Evolutionary conservation across 1,140 invertebrate genomes (phyloP).

Genomic region (Solenopsis fugax): DNA sequence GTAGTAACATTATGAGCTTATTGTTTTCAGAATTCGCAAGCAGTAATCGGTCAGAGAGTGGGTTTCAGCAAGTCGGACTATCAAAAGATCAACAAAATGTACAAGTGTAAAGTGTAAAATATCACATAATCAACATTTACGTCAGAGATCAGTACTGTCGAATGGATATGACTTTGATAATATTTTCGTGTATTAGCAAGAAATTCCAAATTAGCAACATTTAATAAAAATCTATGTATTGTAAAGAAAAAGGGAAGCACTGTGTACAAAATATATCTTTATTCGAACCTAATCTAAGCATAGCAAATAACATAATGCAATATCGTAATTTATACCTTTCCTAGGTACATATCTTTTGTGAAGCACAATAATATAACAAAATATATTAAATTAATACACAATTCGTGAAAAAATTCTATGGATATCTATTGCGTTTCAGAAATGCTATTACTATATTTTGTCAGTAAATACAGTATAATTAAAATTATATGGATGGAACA

Average conservation of each 20-base stretch:
- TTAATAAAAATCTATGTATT: background rate
- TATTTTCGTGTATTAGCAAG: background rate
- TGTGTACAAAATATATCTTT: too few relatives aligned
- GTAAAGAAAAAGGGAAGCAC: background rate
- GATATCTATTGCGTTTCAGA: too few relatives aligned
- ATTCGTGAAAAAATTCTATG: too few relatives aligned
- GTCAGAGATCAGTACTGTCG: background rate
- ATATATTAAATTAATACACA: too few relatives aligned
- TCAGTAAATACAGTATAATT: too few relatives aligned
- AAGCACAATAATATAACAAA: too few relatives aligned
- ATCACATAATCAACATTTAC: background rate
- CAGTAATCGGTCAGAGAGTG: constrained; percentile 89
- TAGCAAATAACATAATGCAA: too few relatives aligned
- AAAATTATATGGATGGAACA: too few relatives aligned
- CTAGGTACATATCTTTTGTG: too few relatives aligned
- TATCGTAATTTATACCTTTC: too few relatives aligned
- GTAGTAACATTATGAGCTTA: constrained; percentile 62
- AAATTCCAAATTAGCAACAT: background rate
- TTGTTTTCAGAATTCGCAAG: constrained; percentile 72
- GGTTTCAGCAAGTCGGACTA: constrained; percentile 91
- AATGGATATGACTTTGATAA: background rate
- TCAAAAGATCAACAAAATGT: constrained; percentile 92
- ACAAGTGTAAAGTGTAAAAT: constrained; percentile 87
- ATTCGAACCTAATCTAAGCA: too few relatives aligned
- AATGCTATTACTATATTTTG: too few relatives aligned